A percentile compares a stretch with the other conserved stretches of the same genome.
Evolutionary conservation across 2,888 invertebrate genomes (phyloP).

Genomic region (Cheiracanthium punctorium): DNA sequence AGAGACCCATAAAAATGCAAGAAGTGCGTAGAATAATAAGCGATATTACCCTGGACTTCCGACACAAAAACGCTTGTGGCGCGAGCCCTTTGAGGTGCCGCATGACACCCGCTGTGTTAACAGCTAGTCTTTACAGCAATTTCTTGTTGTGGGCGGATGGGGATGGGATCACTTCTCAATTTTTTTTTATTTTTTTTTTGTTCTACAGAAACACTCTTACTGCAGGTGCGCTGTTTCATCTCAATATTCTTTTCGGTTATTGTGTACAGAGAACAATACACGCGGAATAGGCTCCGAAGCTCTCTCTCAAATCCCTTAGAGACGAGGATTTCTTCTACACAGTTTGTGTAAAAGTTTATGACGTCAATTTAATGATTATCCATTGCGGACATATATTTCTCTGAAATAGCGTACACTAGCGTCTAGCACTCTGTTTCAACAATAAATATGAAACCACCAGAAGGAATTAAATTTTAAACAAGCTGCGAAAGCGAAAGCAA

Average conservation of each 20-base stretch:
- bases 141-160: constrained; percentile 36
- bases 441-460: too few relatives aligned
- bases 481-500: too few relatives aligned
- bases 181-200: background rate
- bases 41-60: constrained; percentile 53
- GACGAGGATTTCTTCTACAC: too few relatives aligned
- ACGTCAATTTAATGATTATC: too few relatives aligned
- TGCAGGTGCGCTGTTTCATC: background rate
- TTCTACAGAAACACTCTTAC: background rate
- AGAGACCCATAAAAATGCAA: constrained; percentile 41
- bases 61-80: constrained; percentile 45
- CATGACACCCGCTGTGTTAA: constrained; percentile 37
- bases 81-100: constrained; percentile 42
- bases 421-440: too few relatives aligned
- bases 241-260: background rate
- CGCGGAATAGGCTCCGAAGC: too few relatives aligned
- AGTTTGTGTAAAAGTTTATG: too few relatives aligned
- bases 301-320: too few relatives aligned
- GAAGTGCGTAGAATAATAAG: constrained; percentile 47
- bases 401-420: too few relatives aligned
- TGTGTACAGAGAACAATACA: background rate
- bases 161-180: background rate
- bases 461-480: too few relatives aligned
- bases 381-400: too few relatives aligned
- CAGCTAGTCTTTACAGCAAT: background rate